Evolutionary conservation across 30 jellyfish, hydroid and myxozoan species (phyloP).

Genomic region (Clytia hemisphaerica): DNA sequence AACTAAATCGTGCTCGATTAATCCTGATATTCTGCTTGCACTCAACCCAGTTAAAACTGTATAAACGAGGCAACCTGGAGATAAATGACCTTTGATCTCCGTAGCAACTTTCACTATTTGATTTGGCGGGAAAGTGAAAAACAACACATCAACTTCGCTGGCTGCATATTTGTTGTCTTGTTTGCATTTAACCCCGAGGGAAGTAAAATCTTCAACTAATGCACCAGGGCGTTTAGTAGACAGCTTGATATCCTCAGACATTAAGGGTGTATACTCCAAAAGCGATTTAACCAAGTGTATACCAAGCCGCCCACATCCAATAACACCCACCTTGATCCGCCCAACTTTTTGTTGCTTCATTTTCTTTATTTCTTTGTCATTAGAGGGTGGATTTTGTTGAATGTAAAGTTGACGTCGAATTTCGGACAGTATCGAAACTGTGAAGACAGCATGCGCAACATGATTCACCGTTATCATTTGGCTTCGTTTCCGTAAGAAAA

Average conservation of each 20-base stretch:
- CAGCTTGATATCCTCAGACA: background rate
- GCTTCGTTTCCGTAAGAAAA: background rate
- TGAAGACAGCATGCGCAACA: background rate
- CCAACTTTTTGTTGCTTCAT: background rate
- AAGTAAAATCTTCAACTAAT: no score
- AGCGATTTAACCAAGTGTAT: background rate
- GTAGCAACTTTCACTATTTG: no score
- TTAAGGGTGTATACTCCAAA: background rate
- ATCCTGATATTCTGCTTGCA: no score
- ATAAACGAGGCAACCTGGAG: no score
- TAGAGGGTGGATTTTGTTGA: no score
- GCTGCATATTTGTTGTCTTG: no score
- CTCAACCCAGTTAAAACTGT: no score
- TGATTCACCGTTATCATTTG: background rate
- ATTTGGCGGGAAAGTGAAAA: no score
- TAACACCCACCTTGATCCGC: background rate
- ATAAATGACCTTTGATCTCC: no score
- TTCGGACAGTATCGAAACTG: background rate
- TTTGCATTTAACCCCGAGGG: no score
- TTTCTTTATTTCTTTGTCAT: background rate
- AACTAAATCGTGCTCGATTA: no score
- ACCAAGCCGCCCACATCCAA: constrained; percentile 4
- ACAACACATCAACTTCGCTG: no score
- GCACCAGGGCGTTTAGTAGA: constrained; percentile 2
- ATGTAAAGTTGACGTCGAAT: background rate